These are phyloP conservation scores for Octonoba sinensis DNA, from an alignment of 2,888 invertebrate genomes.

Conservation along the genomic window DNA sequence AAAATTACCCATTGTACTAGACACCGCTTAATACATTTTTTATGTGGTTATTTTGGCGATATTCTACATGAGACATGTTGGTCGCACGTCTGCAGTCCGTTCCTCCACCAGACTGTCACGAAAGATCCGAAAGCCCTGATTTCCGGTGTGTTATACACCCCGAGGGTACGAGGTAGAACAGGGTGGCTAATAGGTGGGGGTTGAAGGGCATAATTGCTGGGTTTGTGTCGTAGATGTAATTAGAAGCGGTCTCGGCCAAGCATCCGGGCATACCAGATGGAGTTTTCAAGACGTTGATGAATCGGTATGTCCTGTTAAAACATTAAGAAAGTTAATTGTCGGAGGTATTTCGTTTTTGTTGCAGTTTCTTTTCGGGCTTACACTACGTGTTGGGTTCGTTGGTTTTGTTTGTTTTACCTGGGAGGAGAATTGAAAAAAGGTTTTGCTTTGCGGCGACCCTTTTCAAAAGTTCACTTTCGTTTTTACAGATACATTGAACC, in stretches of 20 bases:
- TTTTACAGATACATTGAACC: too few species aligned
- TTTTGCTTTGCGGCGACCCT: too few species aligned
- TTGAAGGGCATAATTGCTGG: conserved; percentile 32
- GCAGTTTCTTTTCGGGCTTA: too few species aligned
- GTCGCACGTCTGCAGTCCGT: conserved; percentile 36
- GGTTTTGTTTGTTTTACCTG: too few species aligned
- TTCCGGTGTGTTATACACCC: conserved; percentile 43
- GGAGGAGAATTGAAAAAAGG: too few species aligned
- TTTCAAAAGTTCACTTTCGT: too few species aligned
- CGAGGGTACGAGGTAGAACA: conserved; percentile 3
- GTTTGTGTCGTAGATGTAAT: conserved; percentile 57
- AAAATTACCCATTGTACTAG: conserved; percentile 47
- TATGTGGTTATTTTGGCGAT: neutral
- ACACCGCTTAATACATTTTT: conserved; percentile 19
- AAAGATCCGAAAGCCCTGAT: conserved; percentile 17
- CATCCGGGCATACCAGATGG: conserved; percentile 52
- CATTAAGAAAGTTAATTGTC: conserved; percentile 59
- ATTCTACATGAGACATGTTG: neutral
- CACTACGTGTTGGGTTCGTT: too few species aligned
- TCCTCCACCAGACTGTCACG: conserved; percentile 27
- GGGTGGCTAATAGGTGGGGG: neutral
- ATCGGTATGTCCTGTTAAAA: conserved; percentile 39
- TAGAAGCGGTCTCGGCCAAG: conserved; percentile 36
- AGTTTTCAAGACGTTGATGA: conserved; percentile 46
- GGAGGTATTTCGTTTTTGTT: neutral